Conservation (phyloP, 2,888 invertebrate genomes). For the Cotesia congregata region DNA sequence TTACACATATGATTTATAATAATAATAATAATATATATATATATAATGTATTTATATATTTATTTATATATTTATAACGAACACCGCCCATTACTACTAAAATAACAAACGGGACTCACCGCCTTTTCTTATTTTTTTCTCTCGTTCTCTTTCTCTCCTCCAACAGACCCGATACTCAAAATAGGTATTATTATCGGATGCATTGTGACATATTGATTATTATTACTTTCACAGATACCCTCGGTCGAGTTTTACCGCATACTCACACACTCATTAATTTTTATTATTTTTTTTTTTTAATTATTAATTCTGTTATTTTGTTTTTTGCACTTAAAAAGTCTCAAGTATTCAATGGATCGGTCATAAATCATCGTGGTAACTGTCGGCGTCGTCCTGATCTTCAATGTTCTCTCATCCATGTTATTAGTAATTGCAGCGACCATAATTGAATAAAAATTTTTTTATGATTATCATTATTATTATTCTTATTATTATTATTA, state of each 20-base stretch:
- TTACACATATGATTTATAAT: conserved; percentile 65
- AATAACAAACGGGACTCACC: conserved; percentile 68
- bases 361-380: conserved; percentile 41
- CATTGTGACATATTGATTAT: conserved; percentile 58
- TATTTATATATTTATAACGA: conserved; percentile 69
- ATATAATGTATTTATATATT: conserved; percentile 62
- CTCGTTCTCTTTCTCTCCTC: conserved; percentile 41
- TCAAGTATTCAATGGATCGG: conserved; percentile 39
- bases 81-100: conserved; percentile 70
- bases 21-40: conserved; percentile 51
- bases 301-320: conserved; percentile 32
- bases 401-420: conserved; percentile 34
- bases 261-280: conserved; percentile 32
- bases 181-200: conserved; percentile 66
- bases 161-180: conserved; percentile 63
- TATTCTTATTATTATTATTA: background rate
- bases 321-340: conserved; percentile 44
- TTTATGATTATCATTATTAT: background rate
- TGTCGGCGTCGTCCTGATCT: conserved; percentile 46
- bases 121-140: conserved; percentile 38
- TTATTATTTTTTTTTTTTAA: conserved; percentile 21
- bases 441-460: conserved; percentile 18
- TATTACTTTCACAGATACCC: conserved; percentile 43
- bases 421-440: conserved; percentile 24
- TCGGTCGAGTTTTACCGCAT: conserved; percentile 25